A percentile compares a stretch with the other conserved stretches of the same genome.
Conservation (phyloP, 2,113 vertebrate genomes). For the Cyanoramphus novaezelandiae region DNA sequence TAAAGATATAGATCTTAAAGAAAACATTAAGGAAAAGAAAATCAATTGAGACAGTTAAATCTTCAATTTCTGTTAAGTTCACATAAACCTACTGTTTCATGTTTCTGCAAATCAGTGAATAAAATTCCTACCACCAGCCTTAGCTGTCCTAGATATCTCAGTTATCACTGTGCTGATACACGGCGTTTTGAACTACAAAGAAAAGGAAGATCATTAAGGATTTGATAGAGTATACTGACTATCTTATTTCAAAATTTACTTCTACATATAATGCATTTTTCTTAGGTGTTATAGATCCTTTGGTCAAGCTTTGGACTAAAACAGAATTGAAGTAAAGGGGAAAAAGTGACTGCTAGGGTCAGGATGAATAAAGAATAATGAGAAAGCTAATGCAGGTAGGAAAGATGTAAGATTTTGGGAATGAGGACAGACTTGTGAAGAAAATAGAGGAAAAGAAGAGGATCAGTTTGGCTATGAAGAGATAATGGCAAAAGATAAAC, state of each 20-base stretch:
- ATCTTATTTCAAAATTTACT: background rate
- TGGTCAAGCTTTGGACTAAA: background rate
- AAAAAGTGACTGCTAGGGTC: background rate
- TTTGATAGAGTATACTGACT: background rate
- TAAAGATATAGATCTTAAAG: background rate
- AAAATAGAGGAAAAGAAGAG: background rate
- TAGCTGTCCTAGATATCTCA: background rate
- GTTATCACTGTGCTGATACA: background rate
- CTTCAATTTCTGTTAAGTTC: background rate
- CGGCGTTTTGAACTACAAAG: background rate
- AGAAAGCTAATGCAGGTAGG: background rate
- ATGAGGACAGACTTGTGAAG: background rate
- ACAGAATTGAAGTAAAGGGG: background rate
- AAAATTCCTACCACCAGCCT: background rate
- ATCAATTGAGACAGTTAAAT: background rate
- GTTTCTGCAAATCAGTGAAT: slow-evolving; percentile 3
- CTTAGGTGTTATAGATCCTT: background rate
- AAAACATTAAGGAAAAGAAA: background rate
- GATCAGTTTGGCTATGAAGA: background rate
- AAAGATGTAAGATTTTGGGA: background rate
- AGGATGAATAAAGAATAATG: accelerated
- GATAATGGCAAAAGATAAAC: background rate
- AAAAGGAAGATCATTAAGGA: background rate
- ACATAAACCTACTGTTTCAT: background rate
- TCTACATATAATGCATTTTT: background rate